Conservation (phyloP, 2,113 vertebrate genomes). For the Xyrauchen texanus region DNA sequence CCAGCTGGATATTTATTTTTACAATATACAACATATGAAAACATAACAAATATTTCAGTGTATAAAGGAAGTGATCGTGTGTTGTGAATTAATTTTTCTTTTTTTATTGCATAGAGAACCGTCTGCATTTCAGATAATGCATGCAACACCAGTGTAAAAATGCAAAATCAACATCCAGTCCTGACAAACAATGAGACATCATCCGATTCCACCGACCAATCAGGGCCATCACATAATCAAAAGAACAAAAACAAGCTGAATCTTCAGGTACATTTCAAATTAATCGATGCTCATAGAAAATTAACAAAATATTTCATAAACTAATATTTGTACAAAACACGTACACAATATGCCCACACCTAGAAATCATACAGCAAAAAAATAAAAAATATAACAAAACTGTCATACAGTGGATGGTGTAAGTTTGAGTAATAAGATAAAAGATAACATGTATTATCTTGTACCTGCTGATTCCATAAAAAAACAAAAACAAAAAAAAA, state of each 20-base stretch:
- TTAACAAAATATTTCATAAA: no score
- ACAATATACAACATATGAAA: slow-evolving; percentile 89
- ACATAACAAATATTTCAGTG: slow-evolving; percentile 86
- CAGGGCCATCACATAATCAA: no score
- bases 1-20: slow-evolving; percentile 68
- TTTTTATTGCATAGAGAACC: slow-evolving; percentile 76
- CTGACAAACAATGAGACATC: not conserved
- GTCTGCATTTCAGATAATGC: slow-evolving; percentile 62
- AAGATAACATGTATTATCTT: no score
- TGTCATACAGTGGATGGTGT: not conserved
- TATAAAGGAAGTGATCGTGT: slow-evolving; percentile 79
- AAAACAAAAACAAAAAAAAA: not conserved
- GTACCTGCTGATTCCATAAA: no score
- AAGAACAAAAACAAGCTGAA: not conserved
- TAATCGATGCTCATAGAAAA: slow-evolving; percentile 16
- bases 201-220: not conserved
- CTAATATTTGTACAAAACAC: not conserved
- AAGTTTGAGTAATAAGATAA: not conserved
- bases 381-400: not conserved
- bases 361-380: not conserved
- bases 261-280: not conserved
- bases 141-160: slow-evolving; percentile 39
- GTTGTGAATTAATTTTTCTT: slow-evolving; percentile 54
- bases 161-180: slow-evolving; percentile 1
- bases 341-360: not conserved